Evolutionary conservation across 2,113 vertebrate genomes (phyloP), one percentile per base, ranked within the genome.

Genomic region (Aythya baeri): DNA sequence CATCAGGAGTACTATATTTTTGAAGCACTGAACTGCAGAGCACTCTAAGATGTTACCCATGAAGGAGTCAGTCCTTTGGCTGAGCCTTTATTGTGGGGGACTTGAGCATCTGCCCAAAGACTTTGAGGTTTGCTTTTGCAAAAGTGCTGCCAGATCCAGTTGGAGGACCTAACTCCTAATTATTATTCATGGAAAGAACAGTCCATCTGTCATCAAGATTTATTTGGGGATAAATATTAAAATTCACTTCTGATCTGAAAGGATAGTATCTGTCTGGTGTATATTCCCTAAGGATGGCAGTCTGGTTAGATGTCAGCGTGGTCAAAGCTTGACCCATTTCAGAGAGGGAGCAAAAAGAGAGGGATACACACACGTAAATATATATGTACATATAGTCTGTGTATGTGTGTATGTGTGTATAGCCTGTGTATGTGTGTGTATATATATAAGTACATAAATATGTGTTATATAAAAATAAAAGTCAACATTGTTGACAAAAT

Each of bases 161-260:
- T 91, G 72, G 62, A 94, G 52, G 52, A 78, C 11, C 17, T 71
- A 75, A 71, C 38, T 68, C 38, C 23, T 77, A 78, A 58, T 93
- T 95, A 81, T 77, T 90, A 65, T 94, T 72, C 32, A 31, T 79
- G 34, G 62, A 34, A 90, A 93, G 62, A 94, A 63, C 13, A 77
- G 57, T 71, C 61, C 79, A 94, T 91, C 91, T 91, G 77, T 75
- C 85, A 81, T 75, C 68, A 93, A 78, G 79, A 81, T 84, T 83
- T 94, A 81, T 93, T 90, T 86, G 61, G 73, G 20, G 81, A 82
- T 75, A 82, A 88, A 50, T 88, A 70, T 58, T 91, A 86, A 83
- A 93, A 82, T 78, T 86, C 61, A 26, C 27, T 82, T 95, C 65
- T 88, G 32, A 75, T 81, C 57, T 95, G 66, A 84, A 72, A 52